Evolutionary conservation across 1,140 invertebrate species (phyloP).

Genomic region (Melanaphis sacchari): DNA sequence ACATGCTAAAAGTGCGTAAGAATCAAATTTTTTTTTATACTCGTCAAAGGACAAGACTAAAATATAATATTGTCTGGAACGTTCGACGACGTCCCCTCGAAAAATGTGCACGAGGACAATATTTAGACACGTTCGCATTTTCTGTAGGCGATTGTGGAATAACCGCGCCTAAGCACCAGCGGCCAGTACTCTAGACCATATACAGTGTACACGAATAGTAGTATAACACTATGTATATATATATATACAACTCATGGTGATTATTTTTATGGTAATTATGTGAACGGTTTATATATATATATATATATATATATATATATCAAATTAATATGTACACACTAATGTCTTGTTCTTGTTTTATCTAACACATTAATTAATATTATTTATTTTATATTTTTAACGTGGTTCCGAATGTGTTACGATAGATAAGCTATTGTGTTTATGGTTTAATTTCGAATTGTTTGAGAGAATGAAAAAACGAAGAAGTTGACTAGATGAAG

Average conservation of each 20-base stretch:
- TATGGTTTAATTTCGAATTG: not conserved
- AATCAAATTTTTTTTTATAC: constrained; percentile 13
- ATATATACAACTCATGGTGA: not conserved
- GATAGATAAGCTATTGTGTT: not conserved
- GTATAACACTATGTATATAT: not conserved
- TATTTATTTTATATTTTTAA: not conserved
- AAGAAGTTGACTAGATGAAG: constrained; percentile 52
- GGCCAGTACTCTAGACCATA: not conserved
- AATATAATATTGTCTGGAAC: constrained; percentile 16
- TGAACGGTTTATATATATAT: not conserved
- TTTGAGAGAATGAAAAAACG: not conserved
- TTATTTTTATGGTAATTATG: not conserved
- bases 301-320: too few relatives aligned
- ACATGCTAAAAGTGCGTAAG: constrained; percentile 40
- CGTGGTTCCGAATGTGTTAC: not conserved
- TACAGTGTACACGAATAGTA: not conserved
- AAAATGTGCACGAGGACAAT: not conserved
- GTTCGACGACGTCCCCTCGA: not conserved
- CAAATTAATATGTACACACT: not conserved
- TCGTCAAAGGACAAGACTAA: constrained; percentile 13
- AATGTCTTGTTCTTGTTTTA: too few relatives aligned
- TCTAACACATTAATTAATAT: not conserved
- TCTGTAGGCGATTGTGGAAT: not conserved
- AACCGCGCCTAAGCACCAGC: not conserved
- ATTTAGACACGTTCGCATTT: not conserved